Percentiles rank a stretch among this genome's conserved stretches.
Conservation (phyloP, 2,113 vertebrate species). For the Eonycteris spelaea region DNA sequence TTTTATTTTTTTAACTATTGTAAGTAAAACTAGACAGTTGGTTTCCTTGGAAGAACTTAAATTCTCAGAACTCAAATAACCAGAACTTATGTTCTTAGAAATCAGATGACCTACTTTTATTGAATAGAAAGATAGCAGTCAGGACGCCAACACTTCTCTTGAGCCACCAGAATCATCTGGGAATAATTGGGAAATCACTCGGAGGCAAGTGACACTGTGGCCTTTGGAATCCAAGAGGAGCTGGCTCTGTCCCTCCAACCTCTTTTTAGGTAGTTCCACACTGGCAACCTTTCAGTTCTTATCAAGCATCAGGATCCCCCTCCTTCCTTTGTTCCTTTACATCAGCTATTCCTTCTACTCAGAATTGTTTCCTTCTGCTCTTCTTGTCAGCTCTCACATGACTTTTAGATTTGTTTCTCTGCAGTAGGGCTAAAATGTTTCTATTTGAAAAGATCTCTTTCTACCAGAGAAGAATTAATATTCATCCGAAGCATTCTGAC, state of each 20-base stretch:
- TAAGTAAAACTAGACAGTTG: neutral
- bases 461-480: neutral
- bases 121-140: neutral
- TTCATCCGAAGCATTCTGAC: neutral
- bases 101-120: constrained; percentile 60
- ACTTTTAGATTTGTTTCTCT: neutral
- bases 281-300: neutral
- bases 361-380: neutral
- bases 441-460: neutral
- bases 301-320: neutral
- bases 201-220: neutral
- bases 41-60: constrained; percentile 41
- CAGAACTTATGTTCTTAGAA: constrained; percentile 61
- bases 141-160: neutral
- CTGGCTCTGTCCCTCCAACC: neutral
- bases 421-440: neutral
- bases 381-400: neutral
- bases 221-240: neutral
- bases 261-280: neutral
- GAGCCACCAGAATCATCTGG: neutral
- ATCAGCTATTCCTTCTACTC: neutral
- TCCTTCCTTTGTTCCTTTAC: neutral
- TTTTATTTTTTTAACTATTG: neutral
- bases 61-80: constrained; percentile 31
- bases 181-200: neutral